A percentile compares a stretch with the other conserved stretches of the same genome.
These are phyloP conservation scores for Cancer borealis DNA, from an alignment of 2,888 invertebrate genomes.

Conservation along the genomic window DNA sequence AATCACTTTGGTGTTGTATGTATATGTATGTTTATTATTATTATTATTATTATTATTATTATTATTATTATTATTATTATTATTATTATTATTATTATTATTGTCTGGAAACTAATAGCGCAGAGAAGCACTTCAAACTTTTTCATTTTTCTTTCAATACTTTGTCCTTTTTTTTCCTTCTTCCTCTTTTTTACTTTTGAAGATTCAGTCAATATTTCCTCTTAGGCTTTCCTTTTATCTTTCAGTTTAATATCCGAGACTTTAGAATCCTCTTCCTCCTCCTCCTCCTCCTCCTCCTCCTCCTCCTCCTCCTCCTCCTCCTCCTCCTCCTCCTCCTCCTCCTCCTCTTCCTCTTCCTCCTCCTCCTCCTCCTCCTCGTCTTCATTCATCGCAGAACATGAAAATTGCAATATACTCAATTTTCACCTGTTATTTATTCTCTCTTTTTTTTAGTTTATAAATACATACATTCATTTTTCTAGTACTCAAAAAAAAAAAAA, in stretches of 20 bases:
- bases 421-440: too few relatives aligned
- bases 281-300: background rate
- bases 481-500: too few relatives aligned
- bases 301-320: background rate
- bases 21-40: too few relatives aligned
- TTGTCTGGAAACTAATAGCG: background rate
- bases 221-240: background rate
- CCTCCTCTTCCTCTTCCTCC: background rate
- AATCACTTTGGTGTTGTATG: background rate
- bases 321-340: background rate
- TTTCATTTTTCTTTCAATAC: background rate
- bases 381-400: background rate
- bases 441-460: too few relatives aligned
- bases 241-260: conserved; percentile 42
- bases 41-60: too few relatives aligned
- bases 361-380: background rate
- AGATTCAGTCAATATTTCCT: conserved; percentile 20
- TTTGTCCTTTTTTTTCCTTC: background rate
- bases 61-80: too few relatives aligned
- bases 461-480: too few relatives aligned
- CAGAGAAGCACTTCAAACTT: background rate
- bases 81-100: too few relatives aligned
- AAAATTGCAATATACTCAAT: background rate
- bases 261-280: conserved; percentile 1
- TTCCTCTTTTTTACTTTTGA: background rate